Evolutionary conservation across 2,888 invertebrate species (phyloP).

Genomic region (Hylaea fasciaria): DNA sequence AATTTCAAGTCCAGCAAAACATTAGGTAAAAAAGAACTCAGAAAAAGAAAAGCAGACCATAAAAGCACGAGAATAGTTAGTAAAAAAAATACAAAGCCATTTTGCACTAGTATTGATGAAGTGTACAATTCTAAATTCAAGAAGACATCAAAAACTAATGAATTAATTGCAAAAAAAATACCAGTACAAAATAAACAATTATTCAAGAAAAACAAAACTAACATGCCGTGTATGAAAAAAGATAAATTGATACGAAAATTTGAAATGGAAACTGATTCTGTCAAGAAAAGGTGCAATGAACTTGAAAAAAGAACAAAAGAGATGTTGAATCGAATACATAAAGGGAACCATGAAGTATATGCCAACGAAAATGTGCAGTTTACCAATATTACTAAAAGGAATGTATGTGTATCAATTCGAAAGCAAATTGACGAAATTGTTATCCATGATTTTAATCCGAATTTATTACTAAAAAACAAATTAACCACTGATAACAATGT

Average conservation of each 20-base stretch:
- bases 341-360: conserved; percentile 35
- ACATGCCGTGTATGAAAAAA: conserved; percentile 10
- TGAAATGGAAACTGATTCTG: conserved; percentile 43
- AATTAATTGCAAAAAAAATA: neutral
- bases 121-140: conserved; percentile 6
- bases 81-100: neutral
- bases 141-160: neutral
- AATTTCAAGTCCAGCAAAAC: neutral
- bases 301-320: conserved; percentile 41
- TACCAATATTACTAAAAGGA: conserved; percentile 36
- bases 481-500: neutral
- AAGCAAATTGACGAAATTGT: conserved; percentile 45
- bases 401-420: conserved; percentile 41
- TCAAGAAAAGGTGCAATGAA: conserved; percentile 47
- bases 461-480: neutral
- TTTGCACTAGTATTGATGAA: neutral
- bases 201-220: conserved; percentile 15
- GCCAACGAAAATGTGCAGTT: conserved; percentile 44
- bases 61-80: neutral
- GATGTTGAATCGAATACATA: conserved; percentile 28
- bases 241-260: conserved; percentile 44
- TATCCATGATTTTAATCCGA: conserved; percentile 43
- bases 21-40: conserved; percentile 13
- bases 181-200: conserved; percentile 15
- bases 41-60: conserved; percentile 2